Conservation (phyloP, 2,113 vertebrate genomes). For the Erpornis zantholeuca region DNA sequence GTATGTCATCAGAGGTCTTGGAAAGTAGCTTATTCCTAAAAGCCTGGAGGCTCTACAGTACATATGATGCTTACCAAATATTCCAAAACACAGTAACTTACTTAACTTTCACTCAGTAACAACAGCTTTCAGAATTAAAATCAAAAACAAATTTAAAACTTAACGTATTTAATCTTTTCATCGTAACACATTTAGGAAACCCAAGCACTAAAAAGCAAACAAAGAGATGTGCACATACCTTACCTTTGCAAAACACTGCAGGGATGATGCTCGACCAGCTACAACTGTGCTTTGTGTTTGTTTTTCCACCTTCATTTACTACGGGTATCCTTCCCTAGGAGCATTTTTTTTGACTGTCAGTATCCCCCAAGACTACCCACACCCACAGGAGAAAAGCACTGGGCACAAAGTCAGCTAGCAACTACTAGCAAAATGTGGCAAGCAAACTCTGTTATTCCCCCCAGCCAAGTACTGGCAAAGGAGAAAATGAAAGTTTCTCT, state of each 20-base stretch:
- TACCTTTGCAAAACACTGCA: neutral
- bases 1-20: conserved; percentile 55
- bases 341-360: neutral
- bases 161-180: neutral
- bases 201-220: neutral
- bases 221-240: neutral
- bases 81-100: neutral
- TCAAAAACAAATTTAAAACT: rapidly evolving
- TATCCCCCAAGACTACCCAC: neutral
- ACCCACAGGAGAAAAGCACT: neutral
- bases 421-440: neutral
- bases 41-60: conserved; percentile 2
- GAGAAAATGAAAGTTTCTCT: neutral
- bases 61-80: conserved; percentile 10
- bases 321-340: neutral
- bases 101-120: neutral
- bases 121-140: neutral
- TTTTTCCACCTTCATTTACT: neutral
- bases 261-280: neutral
- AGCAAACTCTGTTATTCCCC: neutral
- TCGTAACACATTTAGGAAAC: neutral
- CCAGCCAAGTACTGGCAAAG: neutral
- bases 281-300: neutral
- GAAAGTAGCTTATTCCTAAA: conserved; percentile 52
- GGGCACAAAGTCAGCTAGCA: neutral